Evolutionary conservation across 2,797 vertebrate species (phyloP), one percentile per base, ranked within the genome.

Genomic region (Choloepus didactylus): DNA sequence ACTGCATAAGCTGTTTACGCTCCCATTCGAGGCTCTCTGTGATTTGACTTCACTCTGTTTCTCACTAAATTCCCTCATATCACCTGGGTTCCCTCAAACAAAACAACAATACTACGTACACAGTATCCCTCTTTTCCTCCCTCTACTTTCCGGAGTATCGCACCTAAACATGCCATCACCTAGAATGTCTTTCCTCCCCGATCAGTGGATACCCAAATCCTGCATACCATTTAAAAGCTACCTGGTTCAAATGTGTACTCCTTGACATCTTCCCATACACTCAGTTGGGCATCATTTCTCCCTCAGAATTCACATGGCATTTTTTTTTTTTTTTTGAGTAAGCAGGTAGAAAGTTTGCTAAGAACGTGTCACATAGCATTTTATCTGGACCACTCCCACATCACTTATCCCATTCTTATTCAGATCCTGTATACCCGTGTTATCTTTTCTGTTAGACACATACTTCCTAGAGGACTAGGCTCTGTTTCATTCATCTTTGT

Each of bases 401-500:
- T 46, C 64, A 44, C 25, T 89, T 76, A 46, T 46, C 6, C 49
- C 49, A 49, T 49, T 69, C 72, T 85, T 67, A 19, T 69, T 87
- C 67, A 59, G 46, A 85, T 67, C 38, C 35, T 64, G 49, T 12
- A 25, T 76, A 54, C 51, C 44, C 49, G 0, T 72, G 62, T 84
- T 92, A 72, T 77, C 59, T 91, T 87, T 79, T 56, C 21, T 82
- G 70, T 38, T 79, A 82, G 44, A 66, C n/a, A 75, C 5, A 87
- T 77, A 60, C 46, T 84, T 44, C 59, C 46, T 64, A 6, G 27
- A 41, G 60, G 29, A n/a, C 49, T 64, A 83, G 31, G 49, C 35
- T 91, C 38, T 94, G 21, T 51, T 79, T 87, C n/a, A 59, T 95
- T 92, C 49, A 54, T 76, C 41, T 93, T 92, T 85, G 31, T 60